phyloP scores from a whole-genome alignment of 2,113 vertebrate species.

The Bambusicola thoracicus region DNA sequence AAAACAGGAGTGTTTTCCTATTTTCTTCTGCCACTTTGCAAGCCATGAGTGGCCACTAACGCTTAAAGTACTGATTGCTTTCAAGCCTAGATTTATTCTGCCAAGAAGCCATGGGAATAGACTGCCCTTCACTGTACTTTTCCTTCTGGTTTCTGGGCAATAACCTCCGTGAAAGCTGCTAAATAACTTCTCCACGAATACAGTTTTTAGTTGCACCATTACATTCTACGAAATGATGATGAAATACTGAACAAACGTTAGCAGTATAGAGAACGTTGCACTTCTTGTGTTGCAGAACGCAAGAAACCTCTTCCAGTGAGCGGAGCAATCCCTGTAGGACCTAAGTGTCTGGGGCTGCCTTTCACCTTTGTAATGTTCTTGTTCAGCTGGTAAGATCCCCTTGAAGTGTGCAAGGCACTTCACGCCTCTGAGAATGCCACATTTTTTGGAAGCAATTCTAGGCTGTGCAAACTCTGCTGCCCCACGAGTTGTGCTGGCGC shows the following conservation, averaged over 20 bases:
- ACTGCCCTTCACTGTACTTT: neutral
- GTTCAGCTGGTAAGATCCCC: neutral
- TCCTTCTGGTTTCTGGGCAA: neutral
- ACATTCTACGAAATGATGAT: neutral
- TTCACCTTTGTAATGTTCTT: neutral
- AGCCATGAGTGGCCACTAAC: neutral
- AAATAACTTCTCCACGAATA: neutral
- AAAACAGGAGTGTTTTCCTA: accelerated
- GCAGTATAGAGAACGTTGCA: neutral
- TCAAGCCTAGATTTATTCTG: neutral
- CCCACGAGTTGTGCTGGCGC: neutral
- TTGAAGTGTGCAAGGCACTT: neutral
- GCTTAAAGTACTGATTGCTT: neutral
- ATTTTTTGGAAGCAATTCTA: neutral
- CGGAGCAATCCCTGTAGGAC: neutral
- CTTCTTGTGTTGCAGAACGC: neutral
- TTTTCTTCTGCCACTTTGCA: neutral
- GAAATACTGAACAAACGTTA: neutral
- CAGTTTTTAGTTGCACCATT: accelerated
- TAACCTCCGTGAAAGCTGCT: accelerated
- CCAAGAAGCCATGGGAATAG: neutral
- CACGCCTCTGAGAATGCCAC: neutral
- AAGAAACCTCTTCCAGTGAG: neutral
- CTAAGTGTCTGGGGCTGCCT: neutral
- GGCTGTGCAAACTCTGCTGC: accelerated